A percentile compares a stretch with the other conserved stretches of the same genome.
phyloP scores from a whole-genome alignment of 2,113 vertebrate species.

The Trichomycterus rosablanca region DNA sequence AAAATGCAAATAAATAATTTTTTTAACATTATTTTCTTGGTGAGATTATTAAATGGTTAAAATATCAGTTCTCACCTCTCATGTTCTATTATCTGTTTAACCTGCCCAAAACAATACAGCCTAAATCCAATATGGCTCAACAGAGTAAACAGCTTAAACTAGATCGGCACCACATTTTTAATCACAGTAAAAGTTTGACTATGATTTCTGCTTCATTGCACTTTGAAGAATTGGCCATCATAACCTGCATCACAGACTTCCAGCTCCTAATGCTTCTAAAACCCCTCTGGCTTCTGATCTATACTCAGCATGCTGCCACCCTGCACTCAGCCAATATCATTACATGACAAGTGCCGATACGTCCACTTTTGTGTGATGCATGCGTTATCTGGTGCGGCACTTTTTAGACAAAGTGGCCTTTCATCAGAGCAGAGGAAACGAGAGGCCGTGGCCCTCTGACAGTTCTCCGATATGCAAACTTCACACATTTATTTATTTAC shows the following conservation, averaged over 20 bases:
- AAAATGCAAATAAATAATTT: too few species aligned
- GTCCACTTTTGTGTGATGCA: slow-evolving; percentile 64
- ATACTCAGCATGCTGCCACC: slow-evolving; percentile 31
- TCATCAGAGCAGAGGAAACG: slow-evolving; percentile 58
- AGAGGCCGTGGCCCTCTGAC: slow-evolving; percentile 55
- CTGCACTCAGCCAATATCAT: slow-evolving; percentile 61
- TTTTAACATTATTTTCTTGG: too few species aligned
- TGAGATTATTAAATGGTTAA: too few species aligned
- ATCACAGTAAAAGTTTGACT: not conserved
- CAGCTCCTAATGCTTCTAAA: not conserved
- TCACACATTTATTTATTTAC: slow-evolving; percentile 64
- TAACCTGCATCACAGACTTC: slow-evolving; percentile 21
- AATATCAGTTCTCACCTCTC: too few species aligned
- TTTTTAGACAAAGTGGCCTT: slow-evolving; percentile 60
- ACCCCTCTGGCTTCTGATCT: slow-evolving; percentile 35
- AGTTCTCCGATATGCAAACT: slow-evolving; percentile 70
- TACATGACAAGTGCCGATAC: slow-evolving; percentile 70
- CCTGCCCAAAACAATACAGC: too few species aligned
- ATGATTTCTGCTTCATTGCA: slow-evolving; percentile 2
- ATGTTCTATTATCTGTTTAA: too few species aligned
- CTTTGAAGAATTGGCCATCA: slow-evolving; percentile 28
- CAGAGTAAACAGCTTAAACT: not conserved
- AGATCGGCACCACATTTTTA: not conserved
- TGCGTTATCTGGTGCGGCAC: slow-evolving; percentile 45
- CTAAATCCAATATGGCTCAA: too few species aligned